These are phyloP conservation scores for Hipposideros armiger DNA, from an alignment of 2,113 vertebrate species.

Conservation along the genomic window DNA sequence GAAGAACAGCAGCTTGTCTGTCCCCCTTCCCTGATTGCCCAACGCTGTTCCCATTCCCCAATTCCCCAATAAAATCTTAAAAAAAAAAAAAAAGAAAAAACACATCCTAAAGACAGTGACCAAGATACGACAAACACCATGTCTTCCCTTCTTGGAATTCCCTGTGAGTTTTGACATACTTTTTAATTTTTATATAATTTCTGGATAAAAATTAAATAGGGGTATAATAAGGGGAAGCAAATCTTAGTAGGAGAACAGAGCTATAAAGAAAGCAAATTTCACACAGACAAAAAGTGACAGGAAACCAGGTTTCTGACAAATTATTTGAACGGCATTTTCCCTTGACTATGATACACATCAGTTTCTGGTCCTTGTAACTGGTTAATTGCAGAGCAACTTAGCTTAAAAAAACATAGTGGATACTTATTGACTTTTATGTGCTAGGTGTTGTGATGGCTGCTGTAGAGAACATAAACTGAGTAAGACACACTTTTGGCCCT, in stretches of 20 bases:
- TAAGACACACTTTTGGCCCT: background rate
- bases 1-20: no score
- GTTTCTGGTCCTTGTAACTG: background rate
- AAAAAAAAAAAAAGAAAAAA: background rate
- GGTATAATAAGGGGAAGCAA: background rate
- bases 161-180: background rate
- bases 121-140: background rate
- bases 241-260: background rate
- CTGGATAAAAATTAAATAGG: background rate
- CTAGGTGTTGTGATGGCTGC: background rate
- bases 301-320: background rate
- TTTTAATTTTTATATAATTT: background rate
- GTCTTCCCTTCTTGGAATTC: background rate
- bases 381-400: background rate
- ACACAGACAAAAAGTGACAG: background rate
- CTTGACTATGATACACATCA: background rate
- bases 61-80: no score
- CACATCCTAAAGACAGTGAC: background rate
- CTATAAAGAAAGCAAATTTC: background rate
- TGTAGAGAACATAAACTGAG: background rate
- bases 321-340: background rate
- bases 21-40: no score
- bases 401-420: background rate
- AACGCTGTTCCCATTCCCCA: no score
- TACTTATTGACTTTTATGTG: background rate